These are phyloP conservation scores for Ancistrus triradiatus DNA, from an alignment of 2,113 vertebrate species.

Conservation along the genomic window DNA sequence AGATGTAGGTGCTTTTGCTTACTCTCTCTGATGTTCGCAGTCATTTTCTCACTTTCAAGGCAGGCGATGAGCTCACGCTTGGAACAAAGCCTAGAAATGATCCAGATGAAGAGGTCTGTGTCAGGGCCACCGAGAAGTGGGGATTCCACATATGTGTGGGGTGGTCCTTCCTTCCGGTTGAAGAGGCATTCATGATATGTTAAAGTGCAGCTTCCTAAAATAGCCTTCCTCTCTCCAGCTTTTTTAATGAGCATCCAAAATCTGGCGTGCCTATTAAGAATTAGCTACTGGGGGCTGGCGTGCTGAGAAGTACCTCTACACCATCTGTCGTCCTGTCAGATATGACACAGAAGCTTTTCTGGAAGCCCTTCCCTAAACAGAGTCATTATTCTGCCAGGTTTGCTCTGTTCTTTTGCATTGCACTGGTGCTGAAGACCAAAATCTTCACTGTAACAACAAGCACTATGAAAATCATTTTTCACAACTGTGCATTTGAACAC, in stretches of 20 bases:
- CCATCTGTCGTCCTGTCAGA: constrained; percentile 67
- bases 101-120: too few species aligned
- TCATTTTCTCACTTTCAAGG: neutral
- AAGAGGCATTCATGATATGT: neutral
- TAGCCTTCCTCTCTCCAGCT: constrained; percentile 46
- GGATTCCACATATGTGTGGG: constrained; percentile 1
- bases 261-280: constrained; percentile 60
- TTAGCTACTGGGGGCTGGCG: constrained; percentile 49
- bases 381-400: constrained; percentile 20
- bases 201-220: constrained; percentile 34
- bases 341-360: constrained; percentile 37
- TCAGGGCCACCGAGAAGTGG: neutral
- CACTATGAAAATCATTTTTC: too few species aligned
- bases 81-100: neutral
- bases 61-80: neutral
- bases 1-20: too few species aligned
- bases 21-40: neutral
- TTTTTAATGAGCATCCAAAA: constrained; percentile 58
- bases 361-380: constrained; percentile 26
- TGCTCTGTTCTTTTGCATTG: constrained; percentile 17
- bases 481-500: too few species aligned
- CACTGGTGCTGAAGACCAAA: constrained; percentile 9
- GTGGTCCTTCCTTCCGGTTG: neutral
- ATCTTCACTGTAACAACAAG: neutral
- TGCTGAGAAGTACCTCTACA: constrained; percentile 62